Percentiles rank a stretch among this genome's conserved stretches.
phyloP scores from a whole-genome alignment of 2,888 invertebrate genomes.

The Tribolium freemani region DNA sequence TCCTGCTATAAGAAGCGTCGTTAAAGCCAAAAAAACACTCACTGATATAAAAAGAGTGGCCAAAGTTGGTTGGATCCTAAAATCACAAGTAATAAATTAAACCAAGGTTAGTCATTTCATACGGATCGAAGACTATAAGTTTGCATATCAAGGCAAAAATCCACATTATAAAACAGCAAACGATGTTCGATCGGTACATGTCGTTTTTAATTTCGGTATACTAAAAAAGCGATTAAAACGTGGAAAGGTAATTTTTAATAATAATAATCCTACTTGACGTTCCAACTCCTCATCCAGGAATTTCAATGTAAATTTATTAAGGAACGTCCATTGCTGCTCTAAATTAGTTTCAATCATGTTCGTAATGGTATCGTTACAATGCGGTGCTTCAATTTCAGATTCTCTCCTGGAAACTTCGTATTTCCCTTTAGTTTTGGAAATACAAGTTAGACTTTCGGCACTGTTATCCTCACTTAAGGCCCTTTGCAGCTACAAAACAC shows the following conservation, averaged over 20 bases:
- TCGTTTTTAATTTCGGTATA: conserved; percentile 90
- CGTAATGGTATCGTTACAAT: background rate
- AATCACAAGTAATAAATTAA: background rate
- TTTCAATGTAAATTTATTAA: conserved; percentile 87
- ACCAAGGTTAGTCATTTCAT: background rate
- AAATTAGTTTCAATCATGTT: conserved; percentile 84
- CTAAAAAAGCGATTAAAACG: conserved; percentile 59
- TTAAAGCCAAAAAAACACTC: background rate
- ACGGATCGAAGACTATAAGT: conserved; percentile 74
- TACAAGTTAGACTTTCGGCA: background rate
- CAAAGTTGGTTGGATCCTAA: background rate
- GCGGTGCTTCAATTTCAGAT: background rate
- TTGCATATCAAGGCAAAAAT: conserved; percentile 87
- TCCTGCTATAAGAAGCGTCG: background rate
- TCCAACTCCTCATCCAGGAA: conserved; percentile 89
- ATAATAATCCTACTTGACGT: conserved; percentile 72
- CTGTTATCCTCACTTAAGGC: background rate
- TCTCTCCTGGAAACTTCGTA: background rate
- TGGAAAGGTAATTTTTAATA: background rate
- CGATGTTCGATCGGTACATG: conserved; percentile 96
- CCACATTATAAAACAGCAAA: conserved; percentile 94
- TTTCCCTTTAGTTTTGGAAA: background rate
- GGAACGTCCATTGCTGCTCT: conserved; percentile 84
- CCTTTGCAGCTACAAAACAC: background rate
- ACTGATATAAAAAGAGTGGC: background rate